Evolutionary conservation across 2,797 vertebrate genomes (phyloP), one percentile per base, ranked within the genome.

Genomic region (Scyliorhinus canicula): DNA sequence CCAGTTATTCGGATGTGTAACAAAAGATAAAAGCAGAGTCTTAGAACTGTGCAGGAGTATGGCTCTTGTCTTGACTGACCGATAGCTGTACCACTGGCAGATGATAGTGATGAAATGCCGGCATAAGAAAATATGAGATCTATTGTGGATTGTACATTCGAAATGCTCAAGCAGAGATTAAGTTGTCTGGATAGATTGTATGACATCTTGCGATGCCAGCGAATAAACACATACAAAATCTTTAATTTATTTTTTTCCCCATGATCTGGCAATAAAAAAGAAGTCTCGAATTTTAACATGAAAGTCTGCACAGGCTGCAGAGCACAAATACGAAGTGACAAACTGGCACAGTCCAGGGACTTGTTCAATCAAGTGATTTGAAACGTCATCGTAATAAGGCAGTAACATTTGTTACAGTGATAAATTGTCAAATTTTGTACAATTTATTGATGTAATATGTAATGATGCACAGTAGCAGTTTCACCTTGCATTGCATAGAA

Each of bases 361-460:
- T 69, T 93, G 40, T 11, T 93, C 93, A 50, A 93, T 47, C 93
- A 93, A 93, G 28, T 71, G 44, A 71, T 52, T 93, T 93, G 60
- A 65, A 65, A 91, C 57, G 63, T 91, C 52, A 57, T 57, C 16
- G 7, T 35, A 69, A 31, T 14, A 93, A 93, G 93, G 12, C 65
- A 71, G 26, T 31, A 52, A 67, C 31, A 52, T 93, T 69, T 71
- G 65, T 93, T 93, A 26, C 24, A 71, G 47, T 52, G 93, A 91
- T 71, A 93, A 71, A 71, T 44, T 93, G 65, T 50, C 65, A 93
- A 50, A 47, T 71, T 69, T 67, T 57, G 26, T 21, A 50, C 93
- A 52, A 44, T 31, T 47, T 50, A 69, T 91, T 63, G 28, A 40
- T 24, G 88, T 91, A 40, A 40, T 65, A n/a, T 91, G 57, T 65